Evolutionary conservation across 2,113 vertebrate genomes (phyloP).

Genomic region (Psilopogon haemacephalus): DNA sequence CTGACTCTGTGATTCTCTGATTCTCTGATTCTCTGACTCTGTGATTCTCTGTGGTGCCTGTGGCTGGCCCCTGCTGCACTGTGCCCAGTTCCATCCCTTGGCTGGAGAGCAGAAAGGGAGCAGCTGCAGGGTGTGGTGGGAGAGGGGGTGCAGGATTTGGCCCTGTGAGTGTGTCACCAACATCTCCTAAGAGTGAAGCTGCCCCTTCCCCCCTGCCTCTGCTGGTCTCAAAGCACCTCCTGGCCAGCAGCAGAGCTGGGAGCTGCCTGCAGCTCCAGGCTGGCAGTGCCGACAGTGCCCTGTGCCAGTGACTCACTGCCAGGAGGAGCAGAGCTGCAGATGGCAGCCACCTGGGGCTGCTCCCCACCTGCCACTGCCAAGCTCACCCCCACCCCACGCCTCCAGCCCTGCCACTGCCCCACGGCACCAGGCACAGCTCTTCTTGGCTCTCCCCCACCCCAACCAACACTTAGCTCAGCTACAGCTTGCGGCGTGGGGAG

Average conservation of each 20-base stretch:
- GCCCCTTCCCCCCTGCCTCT: too few relatives aligned
- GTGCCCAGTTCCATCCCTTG: too few relatives aligned
- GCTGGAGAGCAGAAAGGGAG: too few relatives aligned
- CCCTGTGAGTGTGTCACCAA: too few relatives aligned
- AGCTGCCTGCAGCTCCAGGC: background rate
- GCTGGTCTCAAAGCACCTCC: background rate
- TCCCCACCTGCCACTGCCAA: constrained; percentile 16
- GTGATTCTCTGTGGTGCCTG: too few relatives aligned
- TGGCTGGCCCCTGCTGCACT: too few relatives aligned
- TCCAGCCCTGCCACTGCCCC: background rate
- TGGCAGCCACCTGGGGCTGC: constrained; percentile 37
- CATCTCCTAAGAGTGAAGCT: too few relatives aligned
- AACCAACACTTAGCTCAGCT: background rate
- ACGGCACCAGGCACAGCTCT: background rate
- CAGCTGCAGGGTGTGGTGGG: too few relatives aligned
- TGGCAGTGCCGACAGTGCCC: background rate
- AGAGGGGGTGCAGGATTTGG: too few relatives aligned
- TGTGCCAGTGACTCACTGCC: background rate
- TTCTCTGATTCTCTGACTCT: too few relatives aligned
- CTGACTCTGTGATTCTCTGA: too few relatives aligned
- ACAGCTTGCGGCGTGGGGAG: background rate
- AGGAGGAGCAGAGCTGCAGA: constrained; percentile 41
- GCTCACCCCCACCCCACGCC: constrained; percentile 10
- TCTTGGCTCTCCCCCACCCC: background rate
- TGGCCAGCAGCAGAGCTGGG: background rate